phyloP scores from a whole-genome alignment of 2,888 invertebrate genomes.

The Drosophila ustulata region DNA sequence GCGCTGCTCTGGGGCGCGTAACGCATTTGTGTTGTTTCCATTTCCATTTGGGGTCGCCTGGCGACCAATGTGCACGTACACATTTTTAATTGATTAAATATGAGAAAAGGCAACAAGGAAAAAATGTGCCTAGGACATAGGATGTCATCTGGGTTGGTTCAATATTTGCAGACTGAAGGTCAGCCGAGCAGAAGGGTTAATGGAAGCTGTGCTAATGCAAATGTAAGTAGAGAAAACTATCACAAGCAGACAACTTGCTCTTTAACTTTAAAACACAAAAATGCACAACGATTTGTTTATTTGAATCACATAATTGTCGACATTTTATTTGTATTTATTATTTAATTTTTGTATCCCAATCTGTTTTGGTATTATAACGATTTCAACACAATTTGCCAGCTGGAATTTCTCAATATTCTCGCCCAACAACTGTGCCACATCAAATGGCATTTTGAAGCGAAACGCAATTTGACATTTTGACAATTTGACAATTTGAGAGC shows the following conservation, averaged over 20 bases:
- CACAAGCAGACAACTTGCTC: too few species aligned
- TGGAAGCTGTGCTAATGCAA: background rate
- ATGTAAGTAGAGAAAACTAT: background rate
- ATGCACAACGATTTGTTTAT: too few species aligned
- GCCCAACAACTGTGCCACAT: conserved; percentile 59
- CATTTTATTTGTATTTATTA: too few species aligned
- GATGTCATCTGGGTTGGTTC: conserved; percentile 26
- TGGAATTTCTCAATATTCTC: conserved; percentile 30
- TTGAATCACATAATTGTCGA: too few species aligned
- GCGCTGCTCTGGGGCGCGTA: conserved; percentile 5
- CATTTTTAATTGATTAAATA: conserved; percentile 75
- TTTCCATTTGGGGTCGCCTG: conserved; percentile 36
- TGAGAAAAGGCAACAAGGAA: conserved; percentile 26
- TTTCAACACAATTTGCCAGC: conserved; percentile 6
- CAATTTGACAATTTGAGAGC: conserved; percentile 49
- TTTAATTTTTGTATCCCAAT: background rate
- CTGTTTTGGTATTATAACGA: background rate
- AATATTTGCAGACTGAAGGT: conserved; percentile 29
- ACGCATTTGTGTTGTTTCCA: conserved; percentile 44
- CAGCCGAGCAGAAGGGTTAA: conserved; percentile 5
- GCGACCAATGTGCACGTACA: conserved; percentile 59
- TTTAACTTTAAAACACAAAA: too few species aligned
- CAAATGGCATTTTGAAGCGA: conserved; percentile 54
- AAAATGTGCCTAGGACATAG: conserved; percentile 25
- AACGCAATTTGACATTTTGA: conserved; percentile 19